Evolutionary conservation across 1,140 invertebrate species (phyloP).

Genomic region (Batillaria attramentaria): DNA sequence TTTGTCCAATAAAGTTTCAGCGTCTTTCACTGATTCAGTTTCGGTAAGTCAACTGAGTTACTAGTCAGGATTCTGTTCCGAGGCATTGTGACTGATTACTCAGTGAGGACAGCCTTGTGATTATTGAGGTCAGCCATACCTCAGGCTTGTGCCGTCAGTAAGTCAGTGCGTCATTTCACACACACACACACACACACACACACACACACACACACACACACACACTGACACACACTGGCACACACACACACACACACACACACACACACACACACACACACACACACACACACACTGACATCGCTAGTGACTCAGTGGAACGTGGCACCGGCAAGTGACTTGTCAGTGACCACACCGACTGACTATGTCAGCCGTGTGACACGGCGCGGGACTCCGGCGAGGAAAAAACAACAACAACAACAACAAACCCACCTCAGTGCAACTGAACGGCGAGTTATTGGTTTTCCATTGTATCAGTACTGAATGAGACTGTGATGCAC

Average conservation of each 20-base stretch:
- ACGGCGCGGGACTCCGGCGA: not conserved
- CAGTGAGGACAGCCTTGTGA: no score
- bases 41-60: no score
- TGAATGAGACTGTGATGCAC: no score
- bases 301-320: not conserved
- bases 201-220: constrained; percentile 12
- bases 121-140: no score
- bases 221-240: constrained; percentile 34
- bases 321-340: not conserved
- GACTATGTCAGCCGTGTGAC: not conserved
- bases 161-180: not conserved
- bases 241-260: constrained; percentile 43
- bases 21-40: not conserved
- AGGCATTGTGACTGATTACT: no score
- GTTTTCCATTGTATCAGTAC: no score
- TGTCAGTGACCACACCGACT: not conserved
- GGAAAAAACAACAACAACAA: no score
- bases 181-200: not conserved
- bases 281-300: not conserved
- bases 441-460: no score
- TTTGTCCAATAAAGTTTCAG: not conserved
- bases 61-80: no score
- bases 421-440: no score
- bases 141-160: no score
- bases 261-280: constrained; percentile 42